These are phyloP conservation scores for Heterotilapia buettikoferi DNA, from an alignment of 2,113 vertebrate species.

Conservation along the genomic window DNA sequence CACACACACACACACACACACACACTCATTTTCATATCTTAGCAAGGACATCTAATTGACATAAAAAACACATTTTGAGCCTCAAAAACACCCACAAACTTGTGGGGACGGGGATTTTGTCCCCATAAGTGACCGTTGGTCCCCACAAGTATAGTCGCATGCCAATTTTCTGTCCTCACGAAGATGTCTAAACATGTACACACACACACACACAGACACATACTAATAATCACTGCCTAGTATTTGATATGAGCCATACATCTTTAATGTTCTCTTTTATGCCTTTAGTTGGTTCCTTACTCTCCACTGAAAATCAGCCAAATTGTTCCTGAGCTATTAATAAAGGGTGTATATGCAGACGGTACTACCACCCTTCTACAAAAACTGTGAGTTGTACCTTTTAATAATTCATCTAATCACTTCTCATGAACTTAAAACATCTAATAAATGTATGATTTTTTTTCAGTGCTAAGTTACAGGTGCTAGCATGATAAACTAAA, in stretches of 20 bases:
- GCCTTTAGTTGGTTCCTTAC: constrained; percentile 81
- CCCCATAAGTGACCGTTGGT: background rate
- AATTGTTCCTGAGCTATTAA: background rate
- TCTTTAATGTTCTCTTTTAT: background rate
- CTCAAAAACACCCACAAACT: background rate
- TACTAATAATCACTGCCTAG: background rate
- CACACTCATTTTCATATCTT: background rate
- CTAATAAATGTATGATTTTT: background rate
- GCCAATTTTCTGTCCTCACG: background rate
- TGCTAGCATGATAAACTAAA: background rate
- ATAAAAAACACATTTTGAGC: too few relatives aligned
- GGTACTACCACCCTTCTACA: constrained; percentile 55
- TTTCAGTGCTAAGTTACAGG: background rate
- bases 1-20: too few relatives aligned
- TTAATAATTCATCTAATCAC: background rate
- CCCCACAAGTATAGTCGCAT: rapidly evolving
- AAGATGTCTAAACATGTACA: background rate
- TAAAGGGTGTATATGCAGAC: constrained; percentile 70
- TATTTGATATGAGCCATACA: background rate
- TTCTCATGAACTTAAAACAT: background rate
- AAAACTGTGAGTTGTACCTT: constrained; percentile 73
- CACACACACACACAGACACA: background rate
- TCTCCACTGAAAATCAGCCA: constrained; percentile 40
- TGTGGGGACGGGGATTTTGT: background rate
- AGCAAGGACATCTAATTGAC: too few relatives aligned